Evolutionary conservation across 2,888 invertebrate species (phyloP).

Genomic region (Dicyrtomina minuta): DNA sequence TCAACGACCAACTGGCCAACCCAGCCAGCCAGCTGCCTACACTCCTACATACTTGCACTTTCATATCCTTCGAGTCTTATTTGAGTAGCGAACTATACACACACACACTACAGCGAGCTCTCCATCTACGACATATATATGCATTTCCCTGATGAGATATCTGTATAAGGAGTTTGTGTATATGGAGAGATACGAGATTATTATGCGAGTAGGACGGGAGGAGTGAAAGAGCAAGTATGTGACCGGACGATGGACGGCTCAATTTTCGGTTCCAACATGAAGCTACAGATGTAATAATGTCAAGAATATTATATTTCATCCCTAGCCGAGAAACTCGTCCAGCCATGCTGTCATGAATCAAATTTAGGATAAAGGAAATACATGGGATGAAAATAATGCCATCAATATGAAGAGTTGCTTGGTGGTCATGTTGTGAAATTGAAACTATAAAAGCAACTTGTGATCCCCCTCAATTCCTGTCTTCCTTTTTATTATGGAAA

Average conservation of each 20-base stretch:
- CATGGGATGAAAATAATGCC: conserved; percentile 6
- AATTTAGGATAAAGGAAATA: conserved; percentile 5
- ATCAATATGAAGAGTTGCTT: neutral
- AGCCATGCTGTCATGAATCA: conserved; percentile 16
- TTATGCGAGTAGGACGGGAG: neutral
- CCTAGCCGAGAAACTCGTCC: conserved; percentile 7
- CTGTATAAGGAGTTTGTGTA: no score
- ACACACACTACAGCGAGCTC: no score
- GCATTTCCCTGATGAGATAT: no score
- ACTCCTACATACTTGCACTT: no score
- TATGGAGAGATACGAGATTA: no score
- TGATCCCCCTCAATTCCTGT: neutral
- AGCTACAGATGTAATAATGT: conserved; percentile 26
- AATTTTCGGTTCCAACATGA: neutral
- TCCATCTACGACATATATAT: no score
- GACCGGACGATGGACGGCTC: conserved; percentile 11
- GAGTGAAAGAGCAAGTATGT: neutral
- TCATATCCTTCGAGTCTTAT: no score
- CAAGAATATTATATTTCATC: conserved; percentile 18
- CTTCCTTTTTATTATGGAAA: no score
- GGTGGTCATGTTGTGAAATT: neutral
- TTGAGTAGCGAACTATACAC: no score
- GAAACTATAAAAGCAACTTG: neutral
- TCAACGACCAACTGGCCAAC: conserved; percentile 7
- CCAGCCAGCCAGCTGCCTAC: no score